Conservation (phyloP, 2,888 invertebrate genomes). For the Seladonia tumulorum region DNA sequence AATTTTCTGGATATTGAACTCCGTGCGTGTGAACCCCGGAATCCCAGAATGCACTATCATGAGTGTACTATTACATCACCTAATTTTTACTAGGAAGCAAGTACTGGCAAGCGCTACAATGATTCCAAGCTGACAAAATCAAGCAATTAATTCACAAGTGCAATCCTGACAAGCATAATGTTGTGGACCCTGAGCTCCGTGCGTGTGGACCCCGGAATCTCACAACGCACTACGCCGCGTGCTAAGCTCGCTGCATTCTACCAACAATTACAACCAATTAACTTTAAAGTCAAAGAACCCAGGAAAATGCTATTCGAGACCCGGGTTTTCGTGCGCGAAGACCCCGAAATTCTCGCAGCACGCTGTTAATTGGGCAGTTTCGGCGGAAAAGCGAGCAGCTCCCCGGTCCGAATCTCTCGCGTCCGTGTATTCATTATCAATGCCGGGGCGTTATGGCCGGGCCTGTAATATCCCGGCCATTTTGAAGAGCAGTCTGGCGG, state of each 20-base stretch:
- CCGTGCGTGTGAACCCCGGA: too few species aligned
- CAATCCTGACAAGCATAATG: background rate
- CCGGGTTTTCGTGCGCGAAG: background rate
- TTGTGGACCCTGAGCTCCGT: background rate
- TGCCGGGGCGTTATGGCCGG: background rate
- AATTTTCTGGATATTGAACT: too few species aligned
- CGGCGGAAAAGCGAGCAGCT: background rate
- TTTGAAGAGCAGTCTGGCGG: background rate
- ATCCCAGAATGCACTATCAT: too few species aligned
- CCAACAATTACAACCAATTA: conserved; percentile 1
- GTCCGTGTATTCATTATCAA: background rate
- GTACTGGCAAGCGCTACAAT: background rate
- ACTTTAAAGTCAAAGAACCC: background rate
- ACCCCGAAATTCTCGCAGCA: background rate
- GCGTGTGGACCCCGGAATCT: background rate
- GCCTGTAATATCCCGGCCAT: background rate
- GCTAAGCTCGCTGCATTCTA: background rate
- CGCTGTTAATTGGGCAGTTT: background rate
- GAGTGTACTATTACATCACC: background rate
- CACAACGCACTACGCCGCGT: background rate
- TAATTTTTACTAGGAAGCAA: background rate
- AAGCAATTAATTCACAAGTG: too few species aligned
- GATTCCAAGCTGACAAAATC: too few species aligned
- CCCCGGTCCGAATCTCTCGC: background rate
- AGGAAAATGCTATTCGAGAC: background rate